Base-by-base conservation (phyloP, 2,113 vertebrate species). In the Rhea pennata region DNA sequence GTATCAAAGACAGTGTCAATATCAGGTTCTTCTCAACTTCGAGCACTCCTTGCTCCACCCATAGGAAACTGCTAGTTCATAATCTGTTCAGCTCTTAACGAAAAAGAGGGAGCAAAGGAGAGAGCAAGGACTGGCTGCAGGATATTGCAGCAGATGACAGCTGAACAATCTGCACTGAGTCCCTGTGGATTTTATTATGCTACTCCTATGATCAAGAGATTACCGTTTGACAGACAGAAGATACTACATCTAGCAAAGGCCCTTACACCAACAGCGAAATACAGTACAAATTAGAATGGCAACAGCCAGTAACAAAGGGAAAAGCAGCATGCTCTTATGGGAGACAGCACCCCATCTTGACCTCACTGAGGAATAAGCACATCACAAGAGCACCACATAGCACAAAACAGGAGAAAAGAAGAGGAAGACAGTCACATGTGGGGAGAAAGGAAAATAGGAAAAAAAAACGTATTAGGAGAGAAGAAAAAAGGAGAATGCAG, bases 241-340 rank as follows among this genome's bases (percentile, higher is more conserved):
- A 86, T 19, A 66, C 27, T n/a, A 40, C 51, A 40, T 19, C 23
- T 6, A 5, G 40, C 39, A 74, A 51, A 85, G n/a, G n/a, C 22
- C 29, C 58, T 82, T 77, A 82, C 7, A 71, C 66, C 33, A 77
- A 33, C 83, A 89, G 70, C 79, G 90, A 97, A 96, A 89, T 76
- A 82, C 83, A 79, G 81, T 70, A 75, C 62, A 53, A 22, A 8
- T 58, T 58, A 31, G 51, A 84, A 42, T 51, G 76, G 48, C 76
- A 88, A 94, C 36, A 93, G 59, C 36, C 12, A 12, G 70, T 70
- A 65, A 42, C 76, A 75, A 90, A 8, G 15, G 75, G 73, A 84
- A 84, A 59, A 87, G 85, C 71, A 88, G 26, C 78, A 65, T 54
- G 85, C 66, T 58, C 71, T 46, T 42, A 53, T 85, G 65, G 74